Evolutionary conservation across 2,888 invertebrate species (phyloP), one percentile per base, ranked within the genome.

Genomic region (Callyntrura sp.): DNA sequence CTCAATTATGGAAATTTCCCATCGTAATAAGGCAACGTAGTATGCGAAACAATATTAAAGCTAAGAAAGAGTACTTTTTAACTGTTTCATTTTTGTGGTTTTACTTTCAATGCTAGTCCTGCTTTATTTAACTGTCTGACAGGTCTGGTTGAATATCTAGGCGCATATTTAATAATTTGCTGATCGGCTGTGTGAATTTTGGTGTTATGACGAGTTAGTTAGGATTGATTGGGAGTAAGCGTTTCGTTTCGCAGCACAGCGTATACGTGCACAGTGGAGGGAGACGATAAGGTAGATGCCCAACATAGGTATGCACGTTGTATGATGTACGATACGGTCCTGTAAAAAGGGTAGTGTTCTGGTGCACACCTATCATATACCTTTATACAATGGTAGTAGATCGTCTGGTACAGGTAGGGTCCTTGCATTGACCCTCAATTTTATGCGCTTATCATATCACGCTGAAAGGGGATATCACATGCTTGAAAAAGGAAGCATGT

Each of bases 1-100:
- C 43, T 60, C 73, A 73, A 85, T 60, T 85, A 70, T n/a, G 60
- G 43, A 70, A 85, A 23, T 35, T 85, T 85, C 85, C 55, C 85
- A 85, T 73, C 55, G n/a, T 43, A 35, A 35, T 35, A 35, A n/a
- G n/a, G 28, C 25, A 51, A 55, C n/a, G n/a, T n/a, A 57, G 17
- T 5, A 43, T 43, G 43, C 20, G 35, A 70, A 28, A 4, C 57
- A 11, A 45, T 45, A 28, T n/a, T n/a, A 70, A 70, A 45, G 70
- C 35, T 35, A 68, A 35, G 35, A 68, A 14, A 23, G 45, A 45
- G 14, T 43, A 70, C 8, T 51, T 76, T 68, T 68, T 48, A 5
- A 76, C 20, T 25, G 48, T 12, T 45, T 23, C n/a, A 35, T 76
- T 76, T 76, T 76, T 70, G 73, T 76, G 73, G 73, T 51, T 76